Evolutionary conservation across 2,888 invertebrate species (phyloP), one percentile per base, ranked within the genome.

Genomic region (Rhamnusium bicolor): DNA sequence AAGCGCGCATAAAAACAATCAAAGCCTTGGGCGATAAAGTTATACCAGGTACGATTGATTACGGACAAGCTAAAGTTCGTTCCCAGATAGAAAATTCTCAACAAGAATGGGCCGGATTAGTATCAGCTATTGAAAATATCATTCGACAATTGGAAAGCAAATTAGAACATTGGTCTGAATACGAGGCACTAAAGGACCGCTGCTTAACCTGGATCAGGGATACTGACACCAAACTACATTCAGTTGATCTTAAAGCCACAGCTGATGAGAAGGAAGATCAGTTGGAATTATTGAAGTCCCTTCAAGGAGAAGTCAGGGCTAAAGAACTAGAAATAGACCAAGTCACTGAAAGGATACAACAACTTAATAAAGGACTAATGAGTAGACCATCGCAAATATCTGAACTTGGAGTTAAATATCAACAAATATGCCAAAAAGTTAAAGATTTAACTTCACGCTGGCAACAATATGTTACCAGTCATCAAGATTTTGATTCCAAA

Each of bases 311-410:
- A 89, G 94, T 97, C 0, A 91, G 95, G 54, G 96, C 96, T 2
- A 96, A 96, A 84, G 97, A 97, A 88, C 88, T 97, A 10, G 98
- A 98, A 89, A 96, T 98, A 71, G 98, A 98, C 83, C 94, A 95
- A 66, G 94, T 98, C 0, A 96, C 96, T 19, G 98, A 98, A 86
- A 93, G 95, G 79, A 96, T 96, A 0, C 97, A 98, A 85, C 92
- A 94, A 76, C 88, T 97, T 10, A 93, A 95, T 75, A 94, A 94
- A 78, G 93, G 93, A 10, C 88, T 94, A 14, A 92, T 93, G 67
- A 92, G 93, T 2, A 92, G 97, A 58, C 92, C 92, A 51, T 94
- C 96, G 0, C 95, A 96, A 85, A 94, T 97, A 58, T 95, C 96
- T 0, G 98, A 98, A 87, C 87, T 98, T n/a, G 95, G 96, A 8